Evolutionary conservation across 2,888 invertebrate genomes (phyloP), one percentile per base, ranked within the genome.

Genomic region (Phlogophora meticulosa): DNA sequence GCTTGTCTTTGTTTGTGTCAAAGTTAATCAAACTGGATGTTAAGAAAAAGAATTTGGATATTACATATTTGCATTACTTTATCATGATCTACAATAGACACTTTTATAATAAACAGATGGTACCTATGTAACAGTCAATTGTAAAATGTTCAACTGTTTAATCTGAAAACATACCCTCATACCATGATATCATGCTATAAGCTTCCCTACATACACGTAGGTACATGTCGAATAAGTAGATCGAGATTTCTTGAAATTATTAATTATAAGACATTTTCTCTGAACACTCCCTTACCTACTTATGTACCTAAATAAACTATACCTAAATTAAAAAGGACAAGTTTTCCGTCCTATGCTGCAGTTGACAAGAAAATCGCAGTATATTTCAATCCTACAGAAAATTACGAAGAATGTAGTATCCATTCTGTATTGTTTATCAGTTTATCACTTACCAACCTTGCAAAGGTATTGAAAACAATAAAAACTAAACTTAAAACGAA

Each of bases 391-490:
- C 71, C 65, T 76, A 73, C 76, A 78, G 72, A 82, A 78, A 65
- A 59, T 75, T 72, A 85, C 81, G 83, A 85, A 86, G 82, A 86
- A 90, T 88, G 89, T 93, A 92, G 92, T 91, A 88, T 90, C 90
- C 90, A 87, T 91, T 91, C 90, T 89, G 88, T 92, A 91, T 90
- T 89, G 87, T 92, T 91, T 90, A 90, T 86, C 87, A 81, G 91
- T 92, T 92, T 89, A 85, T 83, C 85, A 89, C 86, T 88, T 88
- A 87, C 84, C 83, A 91, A 92, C 94, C 93, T 94, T 94, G 85
- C 92, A 93, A 94, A 94, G 94, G 94, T 95, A 92, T 93, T 91
- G 87, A 90, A 92, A 91, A 91, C 90, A 93, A 93, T 92, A 93
- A 93, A 93, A 92, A 85, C 80, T 76, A 85, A 84, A 82, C 78